phyloP scores from a whole-genome alignment of 2,797 vertebrate species.

The Meda fulgida region DNA sequence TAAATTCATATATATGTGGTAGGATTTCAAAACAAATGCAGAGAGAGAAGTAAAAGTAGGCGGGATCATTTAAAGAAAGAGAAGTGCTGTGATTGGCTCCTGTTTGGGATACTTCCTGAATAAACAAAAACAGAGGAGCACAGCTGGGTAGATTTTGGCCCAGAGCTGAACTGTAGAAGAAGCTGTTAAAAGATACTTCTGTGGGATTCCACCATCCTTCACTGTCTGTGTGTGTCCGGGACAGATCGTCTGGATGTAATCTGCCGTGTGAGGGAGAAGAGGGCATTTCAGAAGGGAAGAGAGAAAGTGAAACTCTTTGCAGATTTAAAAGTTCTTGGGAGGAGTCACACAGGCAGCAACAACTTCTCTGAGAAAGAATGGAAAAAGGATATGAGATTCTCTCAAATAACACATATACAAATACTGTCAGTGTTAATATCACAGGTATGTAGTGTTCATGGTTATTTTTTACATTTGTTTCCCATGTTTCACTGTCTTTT shows the following conservation, averaged over 20 bases:
- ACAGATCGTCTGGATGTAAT: conserved; percentile 37
- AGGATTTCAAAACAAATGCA: background rate
- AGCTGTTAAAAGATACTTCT: conserved; percentile 36
- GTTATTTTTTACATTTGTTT: background rate
- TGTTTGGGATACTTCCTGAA: conserved; percentile 70
- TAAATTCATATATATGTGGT: background rate
- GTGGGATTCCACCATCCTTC: conserved; percentile 7
- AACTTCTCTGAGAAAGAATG: conserved; percentile 59
- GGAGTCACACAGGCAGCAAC: conserved; percentile 25
- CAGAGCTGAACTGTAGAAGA: conserved; percentile 36
- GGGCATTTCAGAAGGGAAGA: conserved; percentile 52
- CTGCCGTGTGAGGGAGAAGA: conserved; percentile 46
- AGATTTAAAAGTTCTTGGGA: conserved; percentile 35
- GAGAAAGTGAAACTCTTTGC: conserved; percentile 54
- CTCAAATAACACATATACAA: conserved; percentile 57
- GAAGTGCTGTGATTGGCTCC: conserved; percentile 69
- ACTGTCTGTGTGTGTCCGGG: background rate
- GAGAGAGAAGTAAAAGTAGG: conserved; percentile 61
- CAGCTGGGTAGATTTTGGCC: conserved; percentile 37
- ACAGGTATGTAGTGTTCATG: conserved; percentile 64
- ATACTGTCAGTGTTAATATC: conserved; percentile 54
- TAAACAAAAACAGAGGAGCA: conserved; percentile 66
- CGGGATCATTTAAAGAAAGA: conserved; percentile 53
- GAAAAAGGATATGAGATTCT: conserved; percentile 63
- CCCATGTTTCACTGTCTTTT: background rate